Evolutionary conservation across 2,113 vertebrate species (phyloP).

Genomic region (Siniperca knerii): DNA sequence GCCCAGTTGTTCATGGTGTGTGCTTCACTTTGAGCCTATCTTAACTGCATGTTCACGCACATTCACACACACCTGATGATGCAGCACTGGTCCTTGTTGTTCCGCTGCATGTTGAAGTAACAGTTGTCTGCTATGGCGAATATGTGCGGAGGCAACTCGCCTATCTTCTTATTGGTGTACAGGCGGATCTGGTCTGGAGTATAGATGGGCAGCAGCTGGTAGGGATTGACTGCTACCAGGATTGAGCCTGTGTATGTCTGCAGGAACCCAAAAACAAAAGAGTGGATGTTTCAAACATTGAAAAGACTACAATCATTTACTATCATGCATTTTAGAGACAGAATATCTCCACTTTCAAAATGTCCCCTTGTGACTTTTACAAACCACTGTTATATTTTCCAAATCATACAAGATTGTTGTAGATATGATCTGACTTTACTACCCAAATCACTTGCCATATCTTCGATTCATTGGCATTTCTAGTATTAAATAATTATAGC

Average conservation of each 20-base stretch:
- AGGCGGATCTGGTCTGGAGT: constrained; percentile 96
- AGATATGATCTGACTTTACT: neutral
- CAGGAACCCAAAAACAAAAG: constrained; percentile 31
- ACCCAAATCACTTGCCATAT: neutral
- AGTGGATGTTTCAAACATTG: neutral
- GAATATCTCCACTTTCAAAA: neutral
- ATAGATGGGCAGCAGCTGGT: constrained; percentile 98
- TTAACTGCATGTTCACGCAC: neutral
- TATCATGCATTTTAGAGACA: neutral
- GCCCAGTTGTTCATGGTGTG: neutral
- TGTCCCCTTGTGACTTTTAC: too few species aligned
- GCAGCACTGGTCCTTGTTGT: constrained; percentile 97
- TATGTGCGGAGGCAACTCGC: constrained; percentile 98
- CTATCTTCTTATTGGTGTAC: constrained; percentile 99
- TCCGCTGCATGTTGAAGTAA: constrained; percentile 99
- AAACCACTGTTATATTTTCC: neutral
- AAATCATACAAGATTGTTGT: neutral
- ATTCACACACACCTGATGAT: constrained; percentile 91
- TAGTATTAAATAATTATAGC: neutral
- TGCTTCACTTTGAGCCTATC: too few species aligned
- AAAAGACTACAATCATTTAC: neutral
- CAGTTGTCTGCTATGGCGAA: constrained; percentile 99
- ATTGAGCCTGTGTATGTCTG: constrained; percentile 98
- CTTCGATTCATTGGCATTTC: neutral
- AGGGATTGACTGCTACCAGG: constrained; percentile 96